phyloP scores from a whole-genome alignment of 2,797 vertebrate genomes.

The Babyrousa celebensis region DNA sequence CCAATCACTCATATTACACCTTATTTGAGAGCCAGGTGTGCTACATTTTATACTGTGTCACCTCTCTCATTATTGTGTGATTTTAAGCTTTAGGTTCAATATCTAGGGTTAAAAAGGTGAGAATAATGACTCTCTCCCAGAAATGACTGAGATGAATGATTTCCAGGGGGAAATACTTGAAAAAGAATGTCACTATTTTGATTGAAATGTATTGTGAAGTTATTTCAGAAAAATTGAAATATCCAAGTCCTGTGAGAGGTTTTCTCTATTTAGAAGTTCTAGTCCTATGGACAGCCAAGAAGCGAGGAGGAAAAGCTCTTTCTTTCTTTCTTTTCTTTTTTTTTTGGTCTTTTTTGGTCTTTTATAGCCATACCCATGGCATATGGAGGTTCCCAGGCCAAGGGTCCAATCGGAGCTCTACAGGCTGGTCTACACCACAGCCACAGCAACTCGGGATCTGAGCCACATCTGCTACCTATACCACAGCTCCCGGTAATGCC shows the following conservation, averaged over 20 bases:
- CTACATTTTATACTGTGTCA: background rate
- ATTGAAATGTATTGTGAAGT: background rate
- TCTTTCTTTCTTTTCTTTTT: no score
- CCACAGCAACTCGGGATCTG: no score
- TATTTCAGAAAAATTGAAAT: background rate
- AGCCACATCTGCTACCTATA: no score
- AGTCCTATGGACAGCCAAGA: background rate
- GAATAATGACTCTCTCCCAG: background rate
- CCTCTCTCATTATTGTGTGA: background rate
- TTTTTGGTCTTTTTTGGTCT: no score
- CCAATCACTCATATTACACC: background rate
- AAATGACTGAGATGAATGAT: slow-evolving; percentile 34
- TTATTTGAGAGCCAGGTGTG: background rate
- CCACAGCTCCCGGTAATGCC: no score
- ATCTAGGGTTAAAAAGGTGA: background rate
- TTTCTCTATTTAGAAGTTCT: background rate
- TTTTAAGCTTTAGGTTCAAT: background rate
- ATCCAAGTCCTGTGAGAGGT: background rate
- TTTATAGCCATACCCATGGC: no score
- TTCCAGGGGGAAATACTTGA: background rate
- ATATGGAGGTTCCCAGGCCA: no score
- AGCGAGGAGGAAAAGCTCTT: background rate
- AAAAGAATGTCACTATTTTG: background rate
- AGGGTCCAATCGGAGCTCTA: no score
- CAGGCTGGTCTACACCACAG: no score